A percentile compares a stretch with the other conserved stretches of the same genome.
Conservation (phyloP, 2,888 invertebrate genomes). For the Lycophotia porphyrea region DNA sequence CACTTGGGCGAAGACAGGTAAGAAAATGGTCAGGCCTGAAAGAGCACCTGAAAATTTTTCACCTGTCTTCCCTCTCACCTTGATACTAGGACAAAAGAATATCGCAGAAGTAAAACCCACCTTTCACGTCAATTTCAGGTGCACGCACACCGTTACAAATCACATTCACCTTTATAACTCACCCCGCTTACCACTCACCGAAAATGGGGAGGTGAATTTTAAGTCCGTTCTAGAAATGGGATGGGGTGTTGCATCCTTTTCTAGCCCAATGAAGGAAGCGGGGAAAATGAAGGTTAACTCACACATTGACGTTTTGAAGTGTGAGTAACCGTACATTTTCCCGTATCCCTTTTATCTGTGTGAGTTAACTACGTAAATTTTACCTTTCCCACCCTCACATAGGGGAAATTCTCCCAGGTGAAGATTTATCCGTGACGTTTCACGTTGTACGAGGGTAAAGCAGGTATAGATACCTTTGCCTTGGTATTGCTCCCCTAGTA, state of each 20-base stretch:
- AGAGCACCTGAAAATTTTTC: conserved; percentile 81
- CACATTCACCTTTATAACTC: conserved; percentile 54
- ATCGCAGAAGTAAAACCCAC: conserved; percentile 71
- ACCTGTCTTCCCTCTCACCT: conserved; percentile 88
- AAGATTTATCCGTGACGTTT: conserved; percentile 31
- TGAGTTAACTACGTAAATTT: conserved; percentile 9
- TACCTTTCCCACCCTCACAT: conserved; percentile 20
- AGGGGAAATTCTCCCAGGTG: conserved; percentile 32
- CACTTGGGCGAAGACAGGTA: conserved; percentile 35
- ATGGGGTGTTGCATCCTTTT: conserved; percentile 41
- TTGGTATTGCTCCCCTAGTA: conserved; percentile 80
- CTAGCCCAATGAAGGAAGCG: conserved; percentile 15
- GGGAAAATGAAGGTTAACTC: conserved; percentile 13
- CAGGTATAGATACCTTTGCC: conserved; percentile 72
- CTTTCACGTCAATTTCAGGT: conserved; percentile 81
- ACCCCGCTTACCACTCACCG: neutral
- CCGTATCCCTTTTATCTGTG: conserved; percentile 13
- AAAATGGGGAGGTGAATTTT: conserved; percentile 26
- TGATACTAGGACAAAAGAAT: conserved; percentile 82
- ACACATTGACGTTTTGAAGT: conserved; percentile 17
- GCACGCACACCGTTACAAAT: conserved; percentile 67
- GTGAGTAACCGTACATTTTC: neutral
- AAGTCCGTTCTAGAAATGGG: conserved; percentile 16
- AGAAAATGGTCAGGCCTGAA: conserved; percentile 63
- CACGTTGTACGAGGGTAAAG: conserved; percentile 44